These are phyloP conservation scores for Cryptotermes secundus DNA, from an alignment of 1,140 invertebrate species.

Conservation along the genomic window DNA sequence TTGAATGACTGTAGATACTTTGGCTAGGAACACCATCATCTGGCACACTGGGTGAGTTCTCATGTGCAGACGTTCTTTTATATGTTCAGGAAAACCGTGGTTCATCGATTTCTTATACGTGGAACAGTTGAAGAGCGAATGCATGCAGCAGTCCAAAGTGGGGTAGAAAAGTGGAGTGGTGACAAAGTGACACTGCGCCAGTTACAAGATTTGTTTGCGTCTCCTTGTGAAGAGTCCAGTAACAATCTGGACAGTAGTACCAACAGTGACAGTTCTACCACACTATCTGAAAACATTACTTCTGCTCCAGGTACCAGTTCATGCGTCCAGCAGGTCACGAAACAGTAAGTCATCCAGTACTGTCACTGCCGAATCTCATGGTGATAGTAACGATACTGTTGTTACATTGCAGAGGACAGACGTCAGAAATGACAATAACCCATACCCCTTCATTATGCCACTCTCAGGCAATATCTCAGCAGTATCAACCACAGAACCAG, in stretches of 20 bases:
- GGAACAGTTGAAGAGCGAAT: slow-evolving; percentile 73
- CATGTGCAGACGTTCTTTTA: not conserved
- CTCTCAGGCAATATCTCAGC: too few relatives aligned
- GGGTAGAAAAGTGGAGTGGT: slow-evolving; percentile 36
- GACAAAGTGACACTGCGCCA: slow-evolving; percentile 41
- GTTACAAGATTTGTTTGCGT: slow-evolving; percentile 39
- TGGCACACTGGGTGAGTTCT: too few relatives aligned
- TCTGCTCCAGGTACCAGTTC: not conserved
- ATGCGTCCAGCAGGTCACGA: not conserved
- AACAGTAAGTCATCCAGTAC: not conserved
- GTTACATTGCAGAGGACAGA: not conserved
- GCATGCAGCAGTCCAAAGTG: slow-evolving; percentile 43
- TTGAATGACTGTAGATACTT: too few relatives aligned
- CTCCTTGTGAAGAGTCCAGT: not conserved
- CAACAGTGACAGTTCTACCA: not conserved
- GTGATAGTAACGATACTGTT: not conserved
- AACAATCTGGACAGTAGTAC: not conserved
- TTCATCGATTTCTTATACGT: slow-evolving; percentile 68
- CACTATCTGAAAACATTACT: not conserved
- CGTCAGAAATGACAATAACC: not conserved
- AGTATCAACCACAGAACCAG: too few relatives aligned
- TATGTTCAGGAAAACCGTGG: slow-evolving; percentile 54
- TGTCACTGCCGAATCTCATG: not conserved
- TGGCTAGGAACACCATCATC: too few relatives aligned
- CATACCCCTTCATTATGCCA: too few relatives aligned